Conservation (phyloP, 1,140 invertebrate species). For the Drosophila novamexicana region DNA sequence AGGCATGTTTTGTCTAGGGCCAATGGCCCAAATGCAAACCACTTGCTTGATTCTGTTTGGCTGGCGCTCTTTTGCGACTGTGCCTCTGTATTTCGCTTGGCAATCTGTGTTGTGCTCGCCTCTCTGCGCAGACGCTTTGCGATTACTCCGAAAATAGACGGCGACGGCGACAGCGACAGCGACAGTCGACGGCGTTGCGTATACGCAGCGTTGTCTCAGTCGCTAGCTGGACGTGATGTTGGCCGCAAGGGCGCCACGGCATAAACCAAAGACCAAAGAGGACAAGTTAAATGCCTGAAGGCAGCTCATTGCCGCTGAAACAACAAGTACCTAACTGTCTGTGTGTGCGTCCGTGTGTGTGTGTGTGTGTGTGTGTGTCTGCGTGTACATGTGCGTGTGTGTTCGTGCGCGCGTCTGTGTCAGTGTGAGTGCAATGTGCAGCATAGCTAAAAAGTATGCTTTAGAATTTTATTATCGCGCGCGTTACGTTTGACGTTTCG, state of each 20-base stretch:
- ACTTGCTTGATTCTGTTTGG: constrained; percentile 76
- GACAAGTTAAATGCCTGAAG: constrained; percentile 42
- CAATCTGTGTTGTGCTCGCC: background rate
- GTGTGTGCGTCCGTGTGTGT: constrained; percentile 24
- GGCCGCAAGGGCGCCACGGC: constrained; percentile 77
- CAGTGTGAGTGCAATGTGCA: constrained; percentile 52
- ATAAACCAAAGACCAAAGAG: constrained; percentile 35
- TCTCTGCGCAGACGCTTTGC: constrained; percentile 56
- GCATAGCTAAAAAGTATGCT: constrained; percentile 78
- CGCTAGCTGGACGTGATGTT: constrained; percentile 80
- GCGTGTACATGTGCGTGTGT: constrained; percentile 19
- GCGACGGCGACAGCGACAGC: constrained; percentile 11
- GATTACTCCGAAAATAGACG: constrained; percentile 70
- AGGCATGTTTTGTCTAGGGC: constrained; percentile 45
- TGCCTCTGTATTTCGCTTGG: background rate
- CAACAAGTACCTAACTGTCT: constrained; percentile 67
- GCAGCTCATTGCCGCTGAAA: constrained; percentile 71
- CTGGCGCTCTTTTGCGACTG: constrained; percentile 23
- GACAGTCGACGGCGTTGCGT: constrained; percentile 57
- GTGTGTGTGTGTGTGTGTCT: constrained; percentile 17
- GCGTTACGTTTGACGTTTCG: constrained; percentile 27
- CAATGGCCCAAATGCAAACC: constrained; percentile 61
- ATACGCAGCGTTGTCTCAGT: constrained; percentile 74
- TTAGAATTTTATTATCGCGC: constrained; percentile 68
- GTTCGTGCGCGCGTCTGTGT: constrained; percentile 22